Conservation (phyloP, 1,140 invertebrate genomes). For the Hesperophylax magnus region DNA sequence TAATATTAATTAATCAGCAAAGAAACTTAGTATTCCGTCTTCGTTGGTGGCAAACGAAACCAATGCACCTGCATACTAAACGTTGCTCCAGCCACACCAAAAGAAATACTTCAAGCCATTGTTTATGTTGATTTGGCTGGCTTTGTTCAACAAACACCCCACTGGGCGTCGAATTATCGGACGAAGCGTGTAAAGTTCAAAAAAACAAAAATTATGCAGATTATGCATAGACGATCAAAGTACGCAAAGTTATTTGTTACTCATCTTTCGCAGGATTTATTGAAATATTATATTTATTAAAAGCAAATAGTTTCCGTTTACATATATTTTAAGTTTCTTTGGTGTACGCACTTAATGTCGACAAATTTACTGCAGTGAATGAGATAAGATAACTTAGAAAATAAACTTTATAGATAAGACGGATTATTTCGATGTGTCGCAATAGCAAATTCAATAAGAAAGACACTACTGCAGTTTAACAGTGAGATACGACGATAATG, state of each 20-base stretch:
- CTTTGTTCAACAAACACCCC: slow-evolving; percentile 18
- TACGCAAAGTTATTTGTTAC: background rate
- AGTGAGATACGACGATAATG: no score
- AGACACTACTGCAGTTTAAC: no score
- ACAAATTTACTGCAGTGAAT: no score
- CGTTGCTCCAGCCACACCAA: background rate
- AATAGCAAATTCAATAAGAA: no score
- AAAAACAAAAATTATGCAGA: background rate
- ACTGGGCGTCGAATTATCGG: background rate
- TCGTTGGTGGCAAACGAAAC: slow-evolving; percentile 11
- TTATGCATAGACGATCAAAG: background rate
- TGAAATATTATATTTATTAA: no score
- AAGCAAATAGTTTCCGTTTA: no score
- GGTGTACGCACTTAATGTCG: no score
- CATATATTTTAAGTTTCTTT: no score
- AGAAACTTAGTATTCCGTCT: slow-evolving; percentile 12
- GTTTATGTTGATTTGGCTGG: background rate
- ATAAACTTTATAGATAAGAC: no score
- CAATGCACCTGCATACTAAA: background rate
- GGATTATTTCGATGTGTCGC: no score
- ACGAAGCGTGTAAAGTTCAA: background rate
- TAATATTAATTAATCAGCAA: slow-evolving; percentile 17
- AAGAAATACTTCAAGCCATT: background rate
- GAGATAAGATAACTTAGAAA: no score
- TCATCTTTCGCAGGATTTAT: no score